Conservation (phyloP, 2,888 invertebrate species). For the Eubasilissa splendida region DNA sequence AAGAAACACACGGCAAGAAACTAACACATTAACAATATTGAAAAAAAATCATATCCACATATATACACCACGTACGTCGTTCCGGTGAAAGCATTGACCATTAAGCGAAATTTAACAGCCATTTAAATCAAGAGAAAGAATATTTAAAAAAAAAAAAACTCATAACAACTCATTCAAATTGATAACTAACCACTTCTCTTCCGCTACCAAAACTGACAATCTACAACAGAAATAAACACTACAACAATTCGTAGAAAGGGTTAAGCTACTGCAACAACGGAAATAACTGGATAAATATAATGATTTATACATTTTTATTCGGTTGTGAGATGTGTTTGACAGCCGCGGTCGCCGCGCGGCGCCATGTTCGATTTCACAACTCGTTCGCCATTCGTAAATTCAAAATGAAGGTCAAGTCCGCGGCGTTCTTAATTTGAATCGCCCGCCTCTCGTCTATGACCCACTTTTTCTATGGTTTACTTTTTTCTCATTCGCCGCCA, state of each 20-base stretch:
- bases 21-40: no score
- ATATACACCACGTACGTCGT: neutral
- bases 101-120: constrained; percentile 4
- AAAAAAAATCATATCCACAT: no score
- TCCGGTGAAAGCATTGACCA: constrained; percentile 1
- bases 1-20: no score
- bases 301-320: neutral
- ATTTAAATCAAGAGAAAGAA: constrained; percentile 17
- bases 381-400: constrained; percentile 51
- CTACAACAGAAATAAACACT: neutral
- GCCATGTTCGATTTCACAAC: constrained; percentile 51
- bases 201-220: constrained; percentile 15
- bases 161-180: constrained; percentile 1
- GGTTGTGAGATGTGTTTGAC: neutral
- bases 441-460: constrained; percentile 32
- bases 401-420: constrained; percentile 58
- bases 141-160: constrained; percentile 4
- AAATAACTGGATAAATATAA: neutral
- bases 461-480: constrained; percentile 43
- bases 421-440: constrained; percentile 50
- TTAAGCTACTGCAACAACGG: neutral
- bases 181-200: constrained; percentile 40
- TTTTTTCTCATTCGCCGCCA: constrained; percentile 15
- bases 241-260: neutral
- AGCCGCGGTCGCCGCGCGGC: neutral